These are phyloP conservation scores for Phortica okadai DNA, from an alignment of 2,888 invertebrate species.

Conservation along the genomic window DNA sequence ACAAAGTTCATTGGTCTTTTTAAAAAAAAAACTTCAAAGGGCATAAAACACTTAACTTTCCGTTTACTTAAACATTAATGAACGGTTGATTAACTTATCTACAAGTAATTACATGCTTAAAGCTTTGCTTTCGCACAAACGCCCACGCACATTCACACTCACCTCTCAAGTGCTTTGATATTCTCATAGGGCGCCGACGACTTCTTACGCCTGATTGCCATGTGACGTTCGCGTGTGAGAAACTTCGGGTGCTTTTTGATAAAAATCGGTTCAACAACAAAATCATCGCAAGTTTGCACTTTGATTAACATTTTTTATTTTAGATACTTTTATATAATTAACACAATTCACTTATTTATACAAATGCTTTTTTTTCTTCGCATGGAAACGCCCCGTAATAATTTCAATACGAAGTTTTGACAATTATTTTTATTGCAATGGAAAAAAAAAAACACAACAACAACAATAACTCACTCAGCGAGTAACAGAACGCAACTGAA, in stretches of 20 bases:
- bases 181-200: conserved; percentile 56
- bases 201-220: conserved; percentile 81
- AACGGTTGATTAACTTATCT: no score
- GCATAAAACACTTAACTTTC: no score
- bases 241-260: conserved; percentile 81
- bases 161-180: conserved; percentile 10
- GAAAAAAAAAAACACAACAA: background rate
- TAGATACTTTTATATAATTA: background rate
- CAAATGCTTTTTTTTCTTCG: background rate
- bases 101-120: no score
- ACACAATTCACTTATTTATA: background rate
- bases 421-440: background rate
- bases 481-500: background rate
- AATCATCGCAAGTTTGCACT: conserved; percentile 56
- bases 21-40: no score
- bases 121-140: background rate
- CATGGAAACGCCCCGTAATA: background rate
- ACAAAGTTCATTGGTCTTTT: no score
- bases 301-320: conserved; percentile 51
- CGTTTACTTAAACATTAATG: no score
- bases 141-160: background rate
- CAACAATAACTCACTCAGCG: background rate
- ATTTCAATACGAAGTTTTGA: background rate
- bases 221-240: conserved; percentile 83
- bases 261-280: conserved; percentile 75